A percentile compares a stretch with the other conserved stretches of the same genome.
Conservation (phyloP, 2,113 vertebrate genomes). For the Pseudorasbora parva region DNA sequence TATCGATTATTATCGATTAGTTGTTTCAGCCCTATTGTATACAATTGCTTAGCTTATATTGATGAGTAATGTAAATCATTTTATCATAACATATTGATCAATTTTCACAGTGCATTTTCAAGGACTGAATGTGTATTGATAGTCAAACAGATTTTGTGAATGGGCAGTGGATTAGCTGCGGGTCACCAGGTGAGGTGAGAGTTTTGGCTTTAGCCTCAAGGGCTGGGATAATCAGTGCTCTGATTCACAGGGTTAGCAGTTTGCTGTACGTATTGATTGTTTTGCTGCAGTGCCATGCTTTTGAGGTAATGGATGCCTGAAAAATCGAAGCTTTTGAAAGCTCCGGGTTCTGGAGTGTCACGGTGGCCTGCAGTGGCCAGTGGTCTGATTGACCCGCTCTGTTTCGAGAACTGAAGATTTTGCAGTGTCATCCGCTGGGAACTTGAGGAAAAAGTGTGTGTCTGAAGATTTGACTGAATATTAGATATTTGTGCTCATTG, state of each 20-base stretch:
- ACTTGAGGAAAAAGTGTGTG: neutral
- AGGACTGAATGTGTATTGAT: neutral
- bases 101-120: neutral
- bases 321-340: slow-evolving; percentile 48
- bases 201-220: slow-evolving; percentile 13
- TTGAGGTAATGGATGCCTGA: slow-evolving; percentile 49
- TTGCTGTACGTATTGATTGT: slow-evolving; percentile 48
- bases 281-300: slow-evolving; percentile 41
- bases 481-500: neutral
- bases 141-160: neutral
- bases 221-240: slow-evolving; percentile 22
- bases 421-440: slow-evolving; percentile 16
- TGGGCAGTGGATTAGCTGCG: neutral
- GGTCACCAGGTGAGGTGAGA: slow-evolving; percentile 31
- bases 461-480: slow-evolving; percentile 2
- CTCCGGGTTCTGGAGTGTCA: slow-evolving; percentile 12
- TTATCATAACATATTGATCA: no score
- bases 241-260: slow-evolving; percentile 42
- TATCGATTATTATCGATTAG: no score
- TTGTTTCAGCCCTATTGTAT: no score
- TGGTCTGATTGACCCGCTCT: neutral
- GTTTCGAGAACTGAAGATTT: neutral
- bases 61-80: no score
- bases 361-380: neutral
- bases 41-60: no score